Percentiles rank a stretch among this genome's conserved stretches.
Evolutionary conservation across 2,797 vertebrate species (phyloP).

Genomic region (Sebastes diploproa): DNA sequence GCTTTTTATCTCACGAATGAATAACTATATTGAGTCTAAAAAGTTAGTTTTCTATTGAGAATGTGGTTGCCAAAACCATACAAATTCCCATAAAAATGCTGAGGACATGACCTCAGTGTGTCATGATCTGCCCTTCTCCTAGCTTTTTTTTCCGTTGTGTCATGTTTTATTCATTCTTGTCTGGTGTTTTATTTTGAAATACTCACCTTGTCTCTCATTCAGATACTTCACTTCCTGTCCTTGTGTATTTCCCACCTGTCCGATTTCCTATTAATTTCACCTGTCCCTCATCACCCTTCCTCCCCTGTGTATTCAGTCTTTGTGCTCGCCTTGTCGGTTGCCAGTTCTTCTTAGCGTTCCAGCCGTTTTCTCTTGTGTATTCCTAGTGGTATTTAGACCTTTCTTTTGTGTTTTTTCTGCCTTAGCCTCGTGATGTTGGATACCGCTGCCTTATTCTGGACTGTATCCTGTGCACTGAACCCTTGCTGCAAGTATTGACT

Average conservation of each 20-base stretch:
- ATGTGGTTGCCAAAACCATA: background rate
- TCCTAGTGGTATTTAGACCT: background rate
- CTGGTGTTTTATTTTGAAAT: background rate
- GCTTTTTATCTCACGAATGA: background rate
- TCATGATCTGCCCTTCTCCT: background rate
- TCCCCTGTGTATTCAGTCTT: background rate
- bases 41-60: background rate
- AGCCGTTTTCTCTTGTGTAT: background rate
- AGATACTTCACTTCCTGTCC: background rate
- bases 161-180: background rate
- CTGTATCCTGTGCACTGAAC: background rate
- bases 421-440: background rate
- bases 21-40: background rate
- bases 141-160: background rate
- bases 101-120: background rate
- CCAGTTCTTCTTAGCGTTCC: background rate
- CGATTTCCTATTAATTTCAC: background rate
- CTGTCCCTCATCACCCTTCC: background rate
- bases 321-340: background rate
- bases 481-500: background rate
- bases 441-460: background rate
- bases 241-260: background rate
- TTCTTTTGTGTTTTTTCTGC: background rate
- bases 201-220: background rate
- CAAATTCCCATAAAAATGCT: background rate